Conservation (phyloP, 1,140 invertebrate genomes). For the Acromyrmex echinatior region DNA sequence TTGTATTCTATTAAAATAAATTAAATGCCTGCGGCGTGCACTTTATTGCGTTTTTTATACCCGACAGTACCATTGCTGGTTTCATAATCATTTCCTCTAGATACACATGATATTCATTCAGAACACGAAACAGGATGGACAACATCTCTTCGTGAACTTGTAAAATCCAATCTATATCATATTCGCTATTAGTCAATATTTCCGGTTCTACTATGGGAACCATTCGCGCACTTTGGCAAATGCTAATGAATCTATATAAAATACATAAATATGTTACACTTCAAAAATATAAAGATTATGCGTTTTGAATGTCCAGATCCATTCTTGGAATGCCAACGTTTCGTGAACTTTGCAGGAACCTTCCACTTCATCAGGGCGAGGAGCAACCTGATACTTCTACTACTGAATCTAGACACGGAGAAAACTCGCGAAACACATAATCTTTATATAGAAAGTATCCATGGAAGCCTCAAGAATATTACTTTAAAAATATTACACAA, state of each 20-base stretch:
- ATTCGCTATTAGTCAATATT: slow-evolving; percentile 93
- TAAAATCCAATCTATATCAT: slow-evolving; percentile 86
- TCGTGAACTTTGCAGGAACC: too few species aligned
- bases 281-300: too few species aligned
- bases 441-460: too few species aligned
- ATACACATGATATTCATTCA: slow-evolving; percentile 98
- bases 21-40: slow-evolving; percentile 67
- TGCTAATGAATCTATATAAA: slow-evolving; percentile 94
- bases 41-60: slow-evolving; percentile 82
- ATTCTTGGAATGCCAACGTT: too few species aligned
- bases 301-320: too few species aligned
- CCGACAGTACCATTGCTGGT: slow-evolving; percentile 98
- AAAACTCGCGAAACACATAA: too few species aligned
- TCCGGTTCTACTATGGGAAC: slow-evolving; percentile 99
- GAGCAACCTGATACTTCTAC: too few species aligned
- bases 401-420: too few species aligned
- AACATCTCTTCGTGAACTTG: slow-evolving; percentile 70
- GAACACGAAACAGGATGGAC: slow-evolving; percentile 86
- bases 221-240: slow-evolving; percentile 97
- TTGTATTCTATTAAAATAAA: neutral
- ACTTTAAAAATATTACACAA: too few species aligned
- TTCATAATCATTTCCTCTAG: slow-evolving; percentile 99
- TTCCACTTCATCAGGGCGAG: too few species aligned
- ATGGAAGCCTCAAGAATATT: too few species aligned
- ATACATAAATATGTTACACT: neutral